Conservation (phyloP, 1,140 invertebrate genomes). For the Drosophila obscura region DNA sequence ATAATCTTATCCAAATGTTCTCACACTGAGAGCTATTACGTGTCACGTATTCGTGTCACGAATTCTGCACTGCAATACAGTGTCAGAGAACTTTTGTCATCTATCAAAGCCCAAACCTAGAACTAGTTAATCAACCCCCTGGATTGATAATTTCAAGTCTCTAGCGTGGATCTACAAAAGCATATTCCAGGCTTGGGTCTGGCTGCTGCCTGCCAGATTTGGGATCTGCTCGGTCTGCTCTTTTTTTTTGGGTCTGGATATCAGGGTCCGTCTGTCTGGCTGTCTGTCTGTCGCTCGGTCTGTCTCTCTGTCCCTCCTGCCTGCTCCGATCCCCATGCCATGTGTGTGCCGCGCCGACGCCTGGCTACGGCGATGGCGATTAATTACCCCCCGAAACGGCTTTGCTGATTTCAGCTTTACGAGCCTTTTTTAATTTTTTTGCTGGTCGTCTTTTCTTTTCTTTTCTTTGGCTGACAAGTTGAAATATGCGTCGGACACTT, state of each 20-base stretch:
- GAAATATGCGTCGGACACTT: conserved; percentile 75
- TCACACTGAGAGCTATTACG: too few species aligned
- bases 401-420: conserved; percentile 80
- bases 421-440: conserved; percentile 73
- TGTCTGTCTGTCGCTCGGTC: conserved; percentile 30
- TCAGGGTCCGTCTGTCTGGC: conserved; percentile 10
- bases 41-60: too few species aligned
- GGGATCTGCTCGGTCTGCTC: conserved; percentile 21
- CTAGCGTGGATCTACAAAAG: neutral
- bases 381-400: conserved; percentile 69
- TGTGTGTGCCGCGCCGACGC: conserved; percentile 25
- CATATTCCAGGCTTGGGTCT: conserved; percentile 5
- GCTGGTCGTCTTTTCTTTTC: conserved; percentile 47
- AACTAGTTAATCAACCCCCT: too few species aligned
- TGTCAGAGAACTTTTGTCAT: too few species aligned
- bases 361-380: conserved; percentile 56
- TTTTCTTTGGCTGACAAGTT: conserved; percentile 74
- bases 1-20: too few species aligned
- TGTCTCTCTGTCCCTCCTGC: conserved; percentile 7
- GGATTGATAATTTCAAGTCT: too few species aligned
- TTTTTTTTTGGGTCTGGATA: conserved; percentile 32
- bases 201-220: conserved; percentile 16
- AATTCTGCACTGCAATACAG: too few species aligned
- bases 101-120: too few species aligned
- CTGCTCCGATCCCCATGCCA: conserved; percentile 34